Base-by-base conservation (phyloP, 2,113 vertebrate species). In the Indicator indicator region DNA sequence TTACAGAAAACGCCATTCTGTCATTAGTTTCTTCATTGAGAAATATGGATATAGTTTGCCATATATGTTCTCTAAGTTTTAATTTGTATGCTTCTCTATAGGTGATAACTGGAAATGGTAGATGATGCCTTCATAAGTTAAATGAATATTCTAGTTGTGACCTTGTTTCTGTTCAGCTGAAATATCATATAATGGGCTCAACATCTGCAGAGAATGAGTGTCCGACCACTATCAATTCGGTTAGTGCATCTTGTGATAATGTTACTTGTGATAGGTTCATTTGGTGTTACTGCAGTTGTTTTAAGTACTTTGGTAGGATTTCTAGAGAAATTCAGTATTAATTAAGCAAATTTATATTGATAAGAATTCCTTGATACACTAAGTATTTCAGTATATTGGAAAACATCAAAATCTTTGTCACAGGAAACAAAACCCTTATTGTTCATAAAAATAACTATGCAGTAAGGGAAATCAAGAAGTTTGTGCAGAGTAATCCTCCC, bases 251-350 rank as follows among this genome's bases (percentile, higher is more conserved):
- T 84, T 79, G 11, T 80, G 78, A 75, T 75, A 89, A 52, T 16
- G 46, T 74, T 90, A 55, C 9, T 74, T 3, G 3, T 56, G 44
- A 65, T 72, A 17, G 86, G 13, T 67, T 88, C 12, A 76, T 95
- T 92, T 84, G 33, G 6, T 81, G 27, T 30, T 93, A 78, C 59
- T 75, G 46, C 38, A 55, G 71, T 54, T 85, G 8, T 63, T 71
- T 44, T 54, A 95, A 82, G 30, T 40, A 80, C 69, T 94, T 93
- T 63, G 63, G 23, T 91, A 65, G 28, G 46, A 75, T 67, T 93
- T 76, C n/a, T 11, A 83, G 68, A 93, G 83, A 48, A 94, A 90
- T 80, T 95, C 55, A 69, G 42, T 85, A 44, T 86, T 84, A 88
- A 85, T 91, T 95, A 72, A 89, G 42, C 54, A 14, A 40, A 67